Evolutionary conservation across 64 coral and sea anemone species (phyloP).

Genomic region (Orbicella faveolata): DNA sequence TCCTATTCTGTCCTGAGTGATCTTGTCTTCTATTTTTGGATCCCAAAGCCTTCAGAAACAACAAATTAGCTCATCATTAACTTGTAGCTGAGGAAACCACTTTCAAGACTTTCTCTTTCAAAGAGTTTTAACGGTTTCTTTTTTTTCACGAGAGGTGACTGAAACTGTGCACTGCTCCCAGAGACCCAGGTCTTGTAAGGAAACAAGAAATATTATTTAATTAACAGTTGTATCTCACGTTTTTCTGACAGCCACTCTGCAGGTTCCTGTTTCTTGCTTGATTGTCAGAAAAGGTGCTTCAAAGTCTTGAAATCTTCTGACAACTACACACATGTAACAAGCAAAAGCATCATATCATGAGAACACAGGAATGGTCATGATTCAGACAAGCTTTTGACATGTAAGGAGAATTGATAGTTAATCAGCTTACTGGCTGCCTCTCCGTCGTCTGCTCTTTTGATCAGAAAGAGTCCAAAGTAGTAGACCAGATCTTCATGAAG

Average conservation of each 20-base stretch:
- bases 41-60: constrained; percentile 75
- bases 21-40: constrained; percentile 76
- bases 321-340: constrained; percentile 49
- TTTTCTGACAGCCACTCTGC: constrained; percentile 91
- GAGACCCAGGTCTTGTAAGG: neutral
- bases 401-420: neutral
- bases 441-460: constrained; percentile 85
- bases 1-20: constrained; percentile 74
- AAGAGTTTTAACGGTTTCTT: no score
- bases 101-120: no score
- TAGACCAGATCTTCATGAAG: constrained; percentile 74
- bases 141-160: no score
- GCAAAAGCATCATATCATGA: neutral
- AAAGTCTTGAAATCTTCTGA: constrained; percentile 88
- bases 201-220: neutral
- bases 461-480: constrained; percentile 91
- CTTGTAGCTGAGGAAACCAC: no score
- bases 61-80: no score
- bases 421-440: constrained; percentile 75
- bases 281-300: constrained; percentile 82
- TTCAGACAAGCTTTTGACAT: no score
- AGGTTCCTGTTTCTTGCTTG: constrained; percentile 56
- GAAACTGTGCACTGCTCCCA: no score
- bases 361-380: no score
- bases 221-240: constrained; percentile 37